A percentile compares a stretch with the other conserved stretches of the same genome.
phyloP scores from a whole-genome alignment of 2,888 invertebrate species.

The Heteromurus nitidus region DNA sequence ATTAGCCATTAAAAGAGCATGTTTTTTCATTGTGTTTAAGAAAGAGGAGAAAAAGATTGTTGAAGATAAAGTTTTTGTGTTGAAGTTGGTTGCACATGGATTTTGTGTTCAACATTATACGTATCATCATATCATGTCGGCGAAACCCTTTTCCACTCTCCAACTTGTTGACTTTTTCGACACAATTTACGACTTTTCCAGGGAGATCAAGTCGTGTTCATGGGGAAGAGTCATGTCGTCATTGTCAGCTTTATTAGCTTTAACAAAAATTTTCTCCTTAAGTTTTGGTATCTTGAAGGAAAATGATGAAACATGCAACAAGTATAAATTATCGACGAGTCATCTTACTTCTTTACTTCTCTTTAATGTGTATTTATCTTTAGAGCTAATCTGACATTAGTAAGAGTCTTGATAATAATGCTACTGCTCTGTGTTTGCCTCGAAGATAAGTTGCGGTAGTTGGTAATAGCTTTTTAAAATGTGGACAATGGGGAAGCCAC shows the following conservation, averaged over 20 bases:
- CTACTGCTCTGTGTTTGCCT: too few relatives aligned
- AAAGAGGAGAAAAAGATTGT: neutral
- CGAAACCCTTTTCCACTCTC: too few relatives aligned
- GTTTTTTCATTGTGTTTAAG: constrained; percentile 50
- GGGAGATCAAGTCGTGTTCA: constrained; percentile 46
- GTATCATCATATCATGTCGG: too few relatives aligned
- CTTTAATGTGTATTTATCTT: constrained; percentile 11
- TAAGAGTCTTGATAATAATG: too few relatives aligned
- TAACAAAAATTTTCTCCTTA: too few relatives aligned
- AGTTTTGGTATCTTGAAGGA: constrained; percentile 26
- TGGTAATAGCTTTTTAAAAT: constrained; percentile 33
- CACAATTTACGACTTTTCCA: constrained; percentile 60
- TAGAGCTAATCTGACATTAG: constrained; percentile 5
- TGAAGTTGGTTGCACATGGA: neutral
- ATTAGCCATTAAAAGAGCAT: constrained; percentile 57
- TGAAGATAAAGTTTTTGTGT: neutral
- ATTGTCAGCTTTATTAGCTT: constrained; percentile 14
- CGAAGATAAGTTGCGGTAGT: constrained; percentile 4
- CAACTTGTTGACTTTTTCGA: constrained; percentile 61
- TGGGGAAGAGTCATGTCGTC: constrained; percentile 44
- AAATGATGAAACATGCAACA: constrained; percentile 43
- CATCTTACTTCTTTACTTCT: neutral
- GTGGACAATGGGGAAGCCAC: constrained; percentile 31
- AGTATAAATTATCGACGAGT: constrained; percentile 34
- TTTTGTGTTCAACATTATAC: constrained; percentile 19